phyloP scores from a whole-genome alignment of 1,140 invertebrate species.

The Drosophila pruinosa region DNA sequence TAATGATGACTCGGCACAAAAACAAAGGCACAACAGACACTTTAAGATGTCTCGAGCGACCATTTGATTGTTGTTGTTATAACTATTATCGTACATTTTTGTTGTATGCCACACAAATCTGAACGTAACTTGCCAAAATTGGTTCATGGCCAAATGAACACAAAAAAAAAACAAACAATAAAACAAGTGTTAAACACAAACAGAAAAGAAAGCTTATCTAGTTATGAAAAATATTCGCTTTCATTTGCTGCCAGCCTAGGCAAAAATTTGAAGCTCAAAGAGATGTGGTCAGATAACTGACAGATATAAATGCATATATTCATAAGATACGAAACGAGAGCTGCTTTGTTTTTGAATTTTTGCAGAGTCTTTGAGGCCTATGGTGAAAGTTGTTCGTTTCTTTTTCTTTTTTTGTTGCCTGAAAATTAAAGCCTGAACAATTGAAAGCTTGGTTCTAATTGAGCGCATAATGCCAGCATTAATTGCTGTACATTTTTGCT shows the following conservation, averaged over 20 bases:
- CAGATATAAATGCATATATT: conserved; percentile 22
- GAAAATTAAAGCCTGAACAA: not conserved
- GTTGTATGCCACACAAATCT: not conserved
- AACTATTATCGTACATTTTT: conserved; percentile 9
- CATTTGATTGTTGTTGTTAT: conserved; percentile 34
- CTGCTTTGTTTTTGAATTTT: not conserved
- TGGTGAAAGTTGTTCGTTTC: conserved; percentile 32
- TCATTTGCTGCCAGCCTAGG: not conserved
- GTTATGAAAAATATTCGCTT: conserved; percentile 11
- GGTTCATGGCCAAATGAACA: conserved; percentile 36
- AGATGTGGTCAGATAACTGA: not conserved
- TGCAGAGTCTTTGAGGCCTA: conserved; percentile 13
- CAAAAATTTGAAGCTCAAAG: not conserved
- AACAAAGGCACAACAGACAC: not conserved
- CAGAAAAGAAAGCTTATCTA: conserved; percentile 38
- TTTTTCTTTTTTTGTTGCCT: too few relatives aligned
- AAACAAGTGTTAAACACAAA: conserved; percentile 6
- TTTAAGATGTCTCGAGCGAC: conserved; percentile 19
- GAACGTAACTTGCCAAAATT: conserved; percentile 63
- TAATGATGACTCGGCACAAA: conserved; percentile 54
- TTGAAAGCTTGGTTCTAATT: not conserved
- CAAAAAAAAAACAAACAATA: not conserved
- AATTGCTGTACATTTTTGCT: not conserved
- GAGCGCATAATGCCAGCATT: not conserved
- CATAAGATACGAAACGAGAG: conserved; percentile 3